Percentiles rank a stretch among this genome's conserved stretches.
Conservation (phyloP, 2,113 vertebrate species). For the Myiagra hebetior region DNA sequence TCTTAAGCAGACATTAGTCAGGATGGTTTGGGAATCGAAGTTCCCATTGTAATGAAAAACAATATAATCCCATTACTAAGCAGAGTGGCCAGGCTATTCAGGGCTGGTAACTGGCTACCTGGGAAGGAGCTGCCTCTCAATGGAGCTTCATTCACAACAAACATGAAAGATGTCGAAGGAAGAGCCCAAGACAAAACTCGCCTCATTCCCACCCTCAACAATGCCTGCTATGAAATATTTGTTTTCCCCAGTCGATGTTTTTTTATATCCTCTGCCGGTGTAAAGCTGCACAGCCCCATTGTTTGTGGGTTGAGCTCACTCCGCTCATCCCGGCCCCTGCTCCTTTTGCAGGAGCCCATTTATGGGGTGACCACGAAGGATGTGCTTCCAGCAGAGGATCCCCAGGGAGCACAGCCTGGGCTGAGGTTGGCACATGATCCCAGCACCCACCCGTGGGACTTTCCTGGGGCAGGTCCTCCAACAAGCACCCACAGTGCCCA, state of each 20-base stretch:
- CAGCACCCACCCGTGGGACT: accelerated
- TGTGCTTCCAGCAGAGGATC: background rate
- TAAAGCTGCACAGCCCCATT: background rate
- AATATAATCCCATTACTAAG: constrained; percentile 48
- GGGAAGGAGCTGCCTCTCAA: constrained; percentile 57
- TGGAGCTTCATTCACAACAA: constrained; percentile 58
- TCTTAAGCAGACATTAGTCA: constrained; percentile 44
- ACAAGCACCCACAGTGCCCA: background rate
- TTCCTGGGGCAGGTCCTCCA: background rate
- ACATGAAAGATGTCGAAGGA: constrained; percentile 49
- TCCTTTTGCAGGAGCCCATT: background rate
- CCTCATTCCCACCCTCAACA: constrained; percentile 49
- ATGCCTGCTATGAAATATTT: background rate
- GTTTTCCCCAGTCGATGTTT: background rate
- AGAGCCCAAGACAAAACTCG: constrained; percentile 52
- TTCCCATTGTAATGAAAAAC: constrained; percentile 61
- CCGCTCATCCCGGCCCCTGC: background rate
- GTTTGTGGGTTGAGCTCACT: background rate
- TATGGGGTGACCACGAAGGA: background rate
- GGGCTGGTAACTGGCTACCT: constrained; percentile 12
- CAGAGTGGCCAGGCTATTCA: background rate
- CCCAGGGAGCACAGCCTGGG: background rate
- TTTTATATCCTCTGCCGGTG: constrained; percentile 10
- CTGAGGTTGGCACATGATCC: background rate
- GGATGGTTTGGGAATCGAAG: constrained; percentile 50